Percentiles rank a stretch among this genome's conserved stretches.
These are phyloP conservation scores for Drosophila takahashii DNA, from an alignment of 1,140 invertebrate genomes.

Conservation along the genomic window DNA sequence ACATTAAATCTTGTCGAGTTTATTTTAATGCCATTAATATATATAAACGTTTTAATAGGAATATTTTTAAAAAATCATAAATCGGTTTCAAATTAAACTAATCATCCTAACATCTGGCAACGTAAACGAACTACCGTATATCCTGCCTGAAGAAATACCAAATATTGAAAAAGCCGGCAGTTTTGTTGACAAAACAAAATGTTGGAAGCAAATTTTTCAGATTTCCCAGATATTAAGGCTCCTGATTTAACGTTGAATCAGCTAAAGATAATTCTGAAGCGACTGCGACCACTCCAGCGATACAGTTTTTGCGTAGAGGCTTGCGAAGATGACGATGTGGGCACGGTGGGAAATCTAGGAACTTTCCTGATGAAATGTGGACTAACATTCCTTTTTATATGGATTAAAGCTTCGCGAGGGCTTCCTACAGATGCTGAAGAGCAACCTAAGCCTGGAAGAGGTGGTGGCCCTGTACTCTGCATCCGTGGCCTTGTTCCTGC, in stretches of 20 bases:
- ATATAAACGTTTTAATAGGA: too few relatives aligned
- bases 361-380: too few relatives aligned
- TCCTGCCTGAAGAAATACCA: not conserved
- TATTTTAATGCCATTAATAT: too few relatives aligned
- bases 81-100: too few relatives aligned
- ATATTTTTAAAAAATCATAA: too few relatives aligned
- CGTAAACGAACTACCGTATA: not conserved
- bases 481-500: conserved; percentile 32
- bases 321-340: conserved; percentile 2
- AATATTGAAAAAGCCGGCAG: not conserved
- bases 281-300: conserved; percentile 5
- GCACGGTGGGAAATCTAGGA: conserved; percentile 15
- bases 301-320: conserved; percentile 30
- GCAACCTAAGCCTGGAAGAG: too few relatives aligned
- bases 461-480: not conserved
- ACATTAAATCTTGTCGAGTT: too few relatives aligned
- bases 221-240: conserved; percentile 17
- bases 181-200: conserved; percentile 32
- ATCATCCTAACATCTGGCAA: too few relatives aligned
- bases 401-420: too few relatives aligned
- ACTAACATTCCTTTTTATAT: too few relatives aligned
- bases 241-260: conserved; percentile 20
- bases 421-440: too few relatives aligned
- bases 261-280: not conserved
- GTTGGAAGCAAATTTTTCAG: not conserved